Conservation (phyloP, 2,797 vertebrate genomes). For the Eupleurogrammus muticus region DNA sequence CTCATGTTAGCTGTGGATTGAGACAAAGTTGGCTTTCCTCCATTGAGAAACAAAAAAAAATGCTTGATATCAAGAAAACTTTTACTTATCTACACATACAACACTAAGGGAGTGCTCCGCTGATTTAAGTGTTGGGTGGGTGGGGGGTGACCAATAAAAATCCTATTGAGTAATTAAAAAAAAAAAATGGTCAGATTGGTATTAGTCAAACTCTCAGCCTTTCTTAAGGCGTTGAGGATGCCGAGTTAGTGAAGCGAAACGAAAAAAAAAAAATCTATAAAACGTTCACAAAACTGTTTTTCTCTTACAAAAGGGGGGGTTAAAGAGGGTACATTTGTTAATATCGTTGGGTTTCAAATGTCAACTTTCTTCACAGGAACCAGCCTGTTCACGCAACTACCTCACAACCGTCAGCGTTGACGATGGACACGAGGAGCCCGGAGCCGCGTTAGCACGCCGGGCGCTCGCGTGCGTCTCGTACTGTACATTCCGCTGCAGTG, state of each 20-base stretch:
- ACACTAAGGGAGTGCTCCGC: conserved; percentile 82
- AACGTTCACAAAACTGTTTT: conserved; percentile 79
- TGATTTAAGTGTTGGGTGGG: conserved; percentile 72
- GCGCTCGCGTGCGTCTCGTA: conserved; percentile 41
- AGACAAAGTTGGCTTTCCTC: conserved; percentile 77
- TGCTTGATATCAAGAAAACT: conserved; percentile 73
- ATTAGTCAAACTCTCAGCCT: conserved; percentile 82
- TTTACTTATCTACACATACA: conserved; percentile 80
- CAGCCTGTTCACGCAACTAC: conserved; percentile 86
- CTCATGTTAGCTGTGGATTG: conserved; percentile 66
- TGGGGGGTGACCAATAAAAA: conserved; percentile 71
- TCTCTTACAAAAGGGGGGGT: conserved; percentile 74
- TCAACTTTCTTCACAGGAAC: conserved; percentile 86
- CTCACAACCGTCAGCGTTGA: conserved; percentile 60
- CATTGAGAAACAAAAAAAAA: conserved; percentile 68
- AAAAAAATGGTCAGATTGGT: conserved; percentile 74
- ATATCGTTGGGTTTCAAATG: conserved; percentile 78
- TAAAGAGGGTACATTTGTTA: conserved; percentile 44
- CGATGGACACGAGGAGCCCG: conserved; percentile 56
- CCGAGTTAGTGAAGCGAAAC: conserved; percentile 86
- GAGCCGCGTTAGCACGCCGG: conserved; percentile 33
- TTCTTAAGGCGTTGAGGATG: conserved; percentile 83
- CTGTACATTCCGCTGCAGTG: conserved; percentile 35
- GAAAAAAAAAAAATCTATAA: conserved; percentile 69
- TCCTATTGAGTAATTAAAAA: conserved; percentile 61